Evolutionary conservation across 1,140 invertebrate genomes (phyloP).

Genomic region (Holcopasites calliopsidis): DNA sequence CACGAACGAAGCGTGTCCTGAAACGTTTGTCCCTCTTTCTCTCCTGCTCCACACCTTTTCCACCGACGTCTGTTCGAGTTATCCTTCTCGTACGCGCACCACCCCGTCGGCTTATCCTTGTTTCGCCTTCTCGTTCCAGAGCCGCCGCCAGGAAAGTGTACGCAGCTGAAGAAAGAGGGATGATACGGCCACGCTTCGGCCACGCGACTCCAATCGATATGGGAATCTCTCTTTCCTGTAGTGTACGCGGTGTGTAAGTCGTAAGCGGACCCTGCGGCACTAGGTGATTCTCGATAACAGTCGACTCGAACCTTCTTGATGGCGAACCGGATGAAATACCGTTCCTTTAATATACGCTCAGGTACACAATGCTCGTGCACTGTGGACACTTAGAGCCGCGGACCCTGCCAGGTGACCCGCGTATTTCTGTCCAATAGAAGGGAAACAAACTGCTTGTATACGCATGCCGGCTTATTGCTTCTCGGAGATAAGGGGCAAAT

Average conservation of each 20-base stretch:
- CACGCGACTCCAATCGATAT: conserved; percentile 61
- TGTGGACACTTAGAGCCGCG: too few relatives aligned
- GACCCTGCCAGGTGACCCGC: not conserved
- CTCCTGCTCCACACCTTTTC: not conserved
- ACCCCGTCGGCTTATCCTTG: not conserved
- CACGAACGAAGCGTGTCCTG: conserved; percentile 60
- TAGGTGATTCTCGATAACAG: conserved; percentile 47
- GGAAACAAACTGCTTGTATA: not conserved
- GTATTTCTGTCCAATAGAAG: not conserved
- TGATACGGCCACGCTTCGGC: conserved; percentile 55
- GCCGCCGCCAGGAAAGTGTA: not conserved
- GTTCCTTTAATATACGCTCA: conserved; percentile 22
- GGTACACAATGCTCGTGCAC: not conserved
- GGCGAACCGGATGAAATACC: conserved; percentile 34
- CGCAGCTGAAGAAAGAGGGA: conserved; percentile 35
- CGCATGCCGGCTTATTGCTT: not conserved
- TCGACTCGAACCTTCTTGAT: conserved; percentile 30
- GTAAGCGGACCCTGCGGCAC: conserved; percentile 31
- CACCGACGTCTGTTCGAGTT: not conserved
- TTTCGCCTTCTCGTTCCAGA: conserved; percentile 4
- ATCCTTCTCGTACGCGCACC: not conserved
- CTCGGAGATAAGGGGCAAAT: not conserved
- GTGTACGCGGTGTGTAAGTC: conserved; percentile 32
- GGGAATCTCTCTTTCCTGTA: conserved; percentile 41
- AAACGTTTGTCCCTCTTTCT: conserved; percentile 12